These are phyloP conservation scores for Hirtodrosophila histrioides DNA, from an alignment of 2,888 invertebrate species.

Conservation along the genomic window DNA sequence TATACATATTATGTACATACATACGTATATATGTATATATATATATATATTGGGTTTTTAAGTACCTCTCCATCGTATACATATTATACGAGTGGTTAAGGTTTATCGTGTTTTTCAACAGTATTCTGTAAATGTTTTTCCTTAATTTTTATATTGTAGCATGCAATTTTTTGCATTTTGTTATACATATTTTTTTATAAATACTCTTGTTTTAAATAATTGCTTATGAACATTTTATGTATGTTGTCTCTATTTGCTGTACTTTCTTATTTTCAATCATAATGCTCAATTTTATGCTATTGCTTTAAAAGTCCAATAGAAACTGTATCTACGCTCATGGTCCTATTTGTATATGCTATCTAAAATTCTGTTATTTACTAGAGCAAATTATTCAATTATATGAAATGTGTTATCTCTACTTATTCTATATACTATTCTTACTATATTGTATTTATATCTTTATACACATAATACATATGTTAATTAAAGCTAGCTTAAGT, in stretches of 20 bases:
- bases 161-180: slow-evolving; percentile 74
- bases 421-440: slow-evolving; percentile 35
- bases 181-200: slow-evolving; percentile 26
- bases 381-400: slow-evolving; percentile 55
- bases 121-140: slow-evolving; percentile 70
- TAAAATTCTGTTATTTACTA: slow-evolving; percentile 46
- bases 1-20: slow-evolving; percentile 16
- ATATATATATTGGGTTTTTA: slow-evolving; percentile 32
- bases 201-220: slow-evolving; percentile 18
- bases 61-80: slow-evolving; percentile 24
- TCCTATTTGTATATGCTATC: slow-evolving; percentile 40
- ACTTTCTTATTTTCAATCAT: slow-evolving; percentile 13
- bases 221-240: slow-evolving; percentile 28
- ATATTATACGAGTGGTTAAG: slow-evolving; percentile 23
- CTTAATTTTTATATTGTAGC: slow-evolving; percentile 48
- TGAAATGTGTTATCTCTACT: slow-evolving; percentile 50
- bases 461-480: slow-evolving; percentile 34
- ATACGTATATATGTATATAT: too few species aligned
- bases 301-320: slow-evolving; percentile 19
- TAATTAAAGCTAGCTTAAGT: slow-evolving; percentile 63
- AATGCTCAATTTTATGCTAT: slow-evolving; percentile 51
- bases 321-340: slow-evolving; percentile 33
- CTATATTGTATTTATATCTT: slow-evolving; percentile 46
- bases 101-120: slow-evolving; percentile 57
- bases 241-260: slow-evolving; percentile 20